Evolutionary conservation across 2,888 invertebrate genomes (phyloP), one percentile per base, ranked within the genome.

Genomic region (Caenorhabditis uteleia): DNA sequence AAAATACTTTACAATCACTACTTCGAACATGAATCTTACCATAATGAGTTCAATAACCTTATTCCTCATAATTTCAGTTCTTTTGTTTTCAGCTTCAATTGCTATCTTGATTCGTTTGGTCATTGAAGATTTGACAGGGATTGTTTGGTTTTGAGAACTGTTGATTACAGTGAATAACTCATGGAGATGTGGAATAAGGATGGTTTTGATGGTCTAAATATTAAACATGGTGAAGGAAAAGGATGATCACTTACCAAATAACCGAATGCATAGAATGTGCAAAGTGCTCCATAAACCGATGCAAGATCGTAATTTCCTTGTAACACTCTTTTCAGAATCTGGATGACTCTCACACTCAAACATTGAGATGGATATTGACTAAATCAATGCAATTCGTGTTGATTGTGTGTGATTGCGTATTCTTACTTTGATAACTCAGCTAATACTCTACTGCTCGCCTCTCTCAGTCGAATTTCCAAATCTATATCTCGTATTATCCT

Each of bases 241-340:
- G 6, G 1, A 29, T 27, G 21, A 40, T 14, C 8, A 20, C 54
- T 54, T 18, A 65, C 65, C 25, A 65, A 39, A 47, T 34, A 53
- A 47, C 65, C 65, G 34, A 59, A 57, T 12, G 59, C 59, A 25
- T 59, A 65, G 21, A 59, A 50, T 4, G 50, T 55, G 46, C 53
- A 59, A 10, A 65, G 31, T 2, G 48, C 65, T 25, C 65, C 65
- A 16, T 65, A 65, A 34, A 65, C 38, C 1, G 59, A 18, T 7
- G 39, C 39, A 0, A 51, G 55, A 36, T 58, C 65, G 18, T 36
- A 33, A 10, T 51, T 45, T 25, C 44, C 49, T 1, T 21, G 23
- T 10, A 65, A 43, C 18, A 51, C 55, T 34, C 43, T 47, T 42
- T 51, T 27, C 8, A 65, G 29, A 20, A 38, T 25, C 31, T 47